Evolutionary conservation across 2,888 invertebrate species (phyloP).

Genomic region (Magallana nippona): DNA sequence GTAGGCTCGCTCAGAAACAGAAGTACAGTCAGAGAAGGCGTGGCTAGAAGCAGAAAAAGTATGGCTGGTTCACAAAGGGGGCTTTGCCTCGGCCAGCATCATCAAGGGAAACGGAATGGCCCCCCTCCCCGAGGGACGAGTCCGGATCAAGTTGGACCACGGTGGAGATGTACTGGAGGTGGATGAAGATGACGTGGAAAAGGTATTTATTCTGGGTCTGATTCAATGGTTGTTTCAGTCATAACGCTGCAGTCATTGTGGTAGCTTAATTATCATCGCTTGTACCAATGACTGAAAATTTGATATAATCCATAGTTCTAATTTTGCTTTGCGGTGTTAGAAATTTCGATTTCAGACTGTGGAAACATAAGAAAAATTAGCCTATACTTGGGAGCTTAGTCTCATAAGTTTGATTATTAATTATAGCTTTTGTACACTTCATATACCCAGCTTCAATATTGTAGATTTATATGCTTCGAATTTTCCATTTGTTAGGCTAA

Average conservation of each 20-base stretch:
- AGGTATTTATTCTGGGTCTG: slow-evolving; percentile 82
- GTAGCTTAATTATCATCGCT: not conserved
- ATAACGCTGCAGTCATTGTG: too few species aligned
- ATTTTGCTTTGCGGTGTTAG: too few species aligned
- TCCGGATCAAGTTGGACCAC: slow-evolving; percentile 88
- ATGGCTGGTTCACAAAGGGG: slow-evolving; percentile 96
- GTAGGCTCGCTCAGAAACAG: slow-evolving; percentile 87
- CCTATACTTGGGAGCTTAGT: too few species aligned
- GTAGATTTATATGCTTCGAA: too few species aligned
- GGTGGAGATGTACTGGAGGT: slow-evolving; percentile 92
- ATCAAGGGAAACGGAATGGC: slow-evolving; percentile 74
- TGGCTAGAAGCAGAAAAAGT: slow-evolving; percentile 88
- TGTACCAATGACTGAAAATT: too few species aligned
- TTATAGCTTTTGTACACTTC: too few species aligned
- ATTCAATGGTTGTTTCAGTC: too few species aligned
- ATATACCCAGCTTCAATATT: too few species aligned
- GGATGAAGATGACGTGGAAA: slow-evolving; percentile 97
- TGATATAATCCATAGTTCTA: too few species aligned
- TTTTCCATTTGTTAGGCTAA: slow-evolving; percentile 85
- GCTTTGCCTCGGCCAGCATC: slow-evolving; percentile 89
- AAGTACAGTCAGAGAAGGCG: slow-evolving; percentile 84
- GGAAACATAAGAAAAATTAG: too few species aligned
- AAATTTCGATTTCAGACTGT: too few species aligned
- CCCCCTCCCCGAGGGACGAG: slow-evolving; percentile 82
- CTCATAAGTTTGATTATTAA: too few species aligned